A percentile compares a stretch with the other conserved stretches of the same genome.
Evolutionary conservation across 2,888 invertebrate species (phyloP).

Genomic region (Nomada hirtipes): DNA sequence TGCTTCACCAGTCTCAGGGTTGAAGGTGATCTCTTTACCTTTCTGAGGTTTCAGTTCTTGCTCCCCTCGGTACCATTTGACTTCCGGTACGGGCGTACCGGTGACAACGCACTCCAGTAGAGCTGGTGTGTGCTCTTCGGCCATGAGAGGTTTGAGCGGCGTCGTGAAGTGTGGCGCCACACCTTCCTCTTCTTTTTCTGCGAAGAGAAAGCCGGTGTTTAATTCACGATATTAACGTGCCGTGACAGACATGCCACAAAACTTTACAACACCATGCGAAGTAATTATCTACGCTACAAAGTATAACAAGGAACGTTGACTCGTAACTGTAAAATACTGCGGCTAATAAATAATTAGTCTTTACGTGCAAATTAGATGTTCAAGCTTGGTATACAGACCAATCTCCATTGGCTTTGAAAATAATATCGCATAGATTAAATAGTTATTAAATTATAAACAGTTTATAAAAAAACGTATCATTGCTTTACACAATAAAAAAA

Average conservation of each 20-base stretch:
- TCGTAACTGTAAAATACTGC: background rate
- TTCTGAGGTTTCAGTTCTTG: constrained; percentile 87
- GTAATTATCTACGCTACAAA: background rate
- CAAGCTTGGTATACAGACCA: too few species aligned
- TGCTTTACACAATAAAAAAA: background rate
- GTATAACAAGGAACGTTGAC: background rate
- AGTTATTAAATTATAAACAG: too few species aligned
- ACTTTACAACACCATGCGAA: constrained; percentile 11
- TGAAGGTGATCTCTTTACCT: constrained; percentile 86
- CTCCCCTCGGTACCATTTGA: constrained; percentile 89
- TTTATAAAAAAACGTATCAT: too few species aligned
- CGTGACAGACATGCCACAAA: background rate
- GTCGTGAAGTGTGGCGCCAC: constrained; percentile 88
- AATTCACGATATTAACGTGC: background rate
- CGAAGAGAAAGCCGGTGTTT: constrained; percentile 26
- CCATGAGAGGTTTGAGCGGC: constrained; percentile 88
- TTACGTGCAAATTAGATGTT: background rate
- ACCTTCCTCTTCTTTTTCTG: constrained; percentile 90
- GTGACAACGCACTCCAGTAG: constrained; percentile 88
- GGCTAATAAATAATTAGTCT: background rate
- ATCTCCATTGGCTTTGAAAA: too few species aligned
- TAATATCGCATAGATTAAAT: too few species aligned
- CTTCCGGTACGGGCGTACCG: constrained; percentile 89
- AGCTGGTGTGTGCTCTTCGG: constrained; percentile 87
- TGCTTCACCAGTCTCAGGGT: constrained; percentile 88